These are phyloP conservation scores for Acanthosoma haemorrhoidale DNA, from an alignment of 2,888 invertebrate species.

Conservation along the genomic window DNA sequence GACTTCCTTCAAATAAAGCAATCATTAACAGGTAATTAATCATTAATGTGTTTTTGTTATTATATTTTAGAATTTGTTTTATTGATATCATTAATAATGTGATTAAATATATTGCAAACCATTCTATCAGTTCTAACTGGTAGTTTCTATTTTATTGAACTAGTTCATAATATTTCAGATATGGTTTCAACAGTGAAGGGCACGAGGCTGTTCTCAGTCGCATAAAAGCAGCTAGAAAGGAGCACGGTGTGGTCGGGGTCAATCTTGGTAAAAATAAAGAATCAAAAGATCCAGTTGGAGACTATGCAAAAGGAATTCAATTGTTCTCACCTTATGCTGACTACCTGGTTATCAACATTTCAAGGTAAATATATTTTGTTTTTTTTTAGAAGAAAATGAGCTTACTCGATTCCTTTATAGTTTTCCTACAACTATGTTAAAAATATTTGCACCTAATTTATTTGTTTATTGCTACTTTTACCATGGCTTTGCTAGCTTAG, in stretches of 20 bases:
- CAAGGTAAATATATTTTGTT: constrained; percentile 63
- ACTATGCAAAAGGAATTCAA: constrained; percentile 80
- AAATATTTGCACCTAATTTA: background rate
- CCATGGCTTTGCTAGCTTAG: too few species aligned
- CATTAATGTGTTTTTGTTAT: background rate
- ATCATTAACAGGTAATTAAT: constrained; percentile 76
- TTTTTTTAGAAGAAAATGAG: too few species aligned
- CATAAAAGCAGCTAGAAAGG: constrained; percentile 54
- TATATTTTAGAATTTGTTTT: background rate
- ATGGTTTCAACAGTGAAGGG: constrained; percentile 95
- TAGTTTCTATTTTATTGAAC: too few species aligned
- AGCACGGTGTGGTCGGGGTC: constrained; percentile 72
- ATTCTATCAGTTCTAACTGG: too few species aligned
- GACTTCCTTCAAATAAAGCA: constrained; percentile 76
- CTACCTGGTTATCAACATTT: constrained; percentile 94
- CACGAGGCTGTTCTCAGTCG: constrained; percentile 68
- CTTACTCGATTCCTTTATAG: too few species aligned
- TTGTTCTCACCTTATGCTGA: constrained; percentile 80
- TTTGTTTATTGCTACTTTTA: too few species aligned
- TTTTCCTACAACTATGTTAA: background rate
- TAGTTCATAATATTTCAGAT: constrained; percentile 57
- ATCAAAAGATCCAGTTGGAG: constrained; percentile 64
- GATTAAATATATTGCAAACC: too few species aligned
- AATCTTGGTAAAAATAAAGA: constrained; percentile 95
- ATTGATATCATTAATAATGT: too few species aligned